These are phyloP conservation scores for Hirundo rustica DNA, from an alignment of 2,797 vertebrate species.

Conservation along the genomic window DNA sequence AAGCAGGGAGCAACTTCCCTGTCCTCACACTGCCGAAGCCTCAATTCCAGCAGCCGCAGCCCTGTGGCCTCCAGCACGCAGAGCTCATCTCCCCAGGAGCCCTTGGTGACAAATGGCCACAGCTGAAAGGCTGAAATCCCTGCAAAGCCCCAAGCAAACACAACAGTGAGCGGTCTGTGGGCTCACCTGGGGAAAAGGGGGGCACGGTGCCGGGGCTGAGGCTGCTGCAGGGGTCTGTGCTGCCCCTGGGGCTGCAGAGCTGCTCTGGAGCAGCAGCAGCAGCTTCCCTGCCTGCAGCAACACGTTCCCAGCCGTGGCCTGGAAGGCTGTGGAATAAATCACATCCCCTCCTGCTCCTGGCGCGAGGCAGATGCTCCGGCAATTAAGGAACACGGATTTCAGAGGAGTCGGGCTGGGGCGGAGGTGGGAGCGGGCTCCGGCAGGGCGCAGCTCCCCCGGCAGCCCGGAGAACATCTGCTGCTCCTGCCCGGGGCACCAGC, in stretches of 20 bases:
- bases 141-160: background rate
- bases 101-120: background rate
- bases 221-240: background rate
- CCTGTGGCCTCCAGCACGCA: background rate
- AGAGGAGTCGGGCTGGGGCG: background rate
- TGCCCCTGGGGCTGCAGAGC: background rate
- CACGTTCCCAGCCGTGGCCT: fast-evolving
- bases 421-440: background rate
- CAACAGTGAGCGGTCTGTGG: background rate
- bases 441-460: background rate
- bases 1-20: background rate
- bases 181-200: background rate
- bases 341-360: background rate
- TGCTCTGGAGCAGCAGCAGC: background rate
- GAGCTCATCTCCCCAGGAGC: background rate
- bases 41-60: background rate
- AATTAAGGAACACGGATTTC: background rate
- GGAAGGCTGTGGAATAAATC: background rate
- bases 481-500: fast-evolving
- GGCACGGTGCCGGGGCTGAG: fast-evolving
- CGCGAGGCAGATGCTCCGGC: background rate
- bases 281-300: background rate
- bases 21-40: background rate
- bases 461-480: background rate
- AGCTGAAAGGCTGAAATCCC: background rate